A percentile compares a stretch with the other conserved stretches of the same genome.
Conservation (phyloP, 64 coral and sea anemone genomes). For the Montipora foliosa region DNA sequence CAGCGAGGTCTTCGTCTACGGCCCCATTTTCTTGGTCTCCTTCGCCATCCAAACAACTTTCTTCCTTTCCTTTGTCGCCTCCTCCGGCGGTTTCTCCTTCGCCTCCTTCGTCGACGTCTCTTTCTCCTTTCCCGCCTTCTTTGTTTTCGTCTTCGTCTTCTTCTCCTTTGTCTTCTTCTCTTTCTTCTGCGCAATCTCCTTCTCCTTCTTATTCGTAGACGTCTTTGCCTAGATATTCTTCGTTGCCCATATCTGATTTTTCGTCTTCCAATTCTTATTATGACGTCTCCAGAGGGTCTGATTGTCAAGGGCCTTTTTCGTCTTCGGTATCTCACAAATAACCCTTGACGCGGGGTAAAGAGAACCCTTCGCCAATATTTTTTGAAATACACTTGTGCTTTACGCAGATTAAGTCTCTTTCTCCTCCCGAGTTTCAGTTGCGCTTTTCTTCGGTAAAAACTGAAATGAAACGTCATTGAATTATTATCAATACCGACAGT, state of each 20-base stretch:
- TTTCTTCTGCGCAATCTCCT: slow-evolving; percentile 16
- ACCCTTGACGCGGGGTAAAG: background rate
- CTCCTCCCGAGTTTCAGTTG: background rate
- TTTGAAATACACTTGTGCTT: background rate
- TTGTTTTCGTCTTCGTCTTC: background rate
- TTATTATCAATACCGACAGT: background rate
- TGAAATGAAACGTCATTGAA: background rate
- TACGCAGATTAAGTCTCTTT: background rate
- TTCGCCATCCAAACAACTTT: background rate
- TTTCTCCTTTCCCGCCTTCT: background rate
- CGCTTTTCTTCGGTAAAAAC: background rate
- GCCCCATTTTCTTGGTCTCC: background rate
- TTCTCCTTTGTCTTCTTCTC: background rate
- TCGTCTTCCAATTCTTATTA: background rate
- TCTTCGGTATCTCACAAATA: background rate
- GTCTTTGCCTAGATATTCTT: slow-evolving; percentile 11
- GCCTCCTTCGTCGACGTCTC: background rate
- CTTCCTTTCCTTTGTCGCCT: background rate
- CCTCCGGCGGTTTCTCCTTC: background rate
- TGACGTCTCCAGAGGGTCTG: background rate
- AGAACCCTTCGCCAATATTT: background rate
- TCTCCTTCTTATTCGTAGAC: background rate
- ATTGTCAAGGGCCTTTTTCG: background rate
- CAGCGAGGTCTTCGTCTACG: slow-evolving; percentile 7
- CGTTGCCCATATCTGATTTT: background rate